These are phyloP conservation scores for Ammospiza caudacuta DNA, from an alignment of 2,113 vertebrate genomes.

Conservation along the genomic window DNA sequence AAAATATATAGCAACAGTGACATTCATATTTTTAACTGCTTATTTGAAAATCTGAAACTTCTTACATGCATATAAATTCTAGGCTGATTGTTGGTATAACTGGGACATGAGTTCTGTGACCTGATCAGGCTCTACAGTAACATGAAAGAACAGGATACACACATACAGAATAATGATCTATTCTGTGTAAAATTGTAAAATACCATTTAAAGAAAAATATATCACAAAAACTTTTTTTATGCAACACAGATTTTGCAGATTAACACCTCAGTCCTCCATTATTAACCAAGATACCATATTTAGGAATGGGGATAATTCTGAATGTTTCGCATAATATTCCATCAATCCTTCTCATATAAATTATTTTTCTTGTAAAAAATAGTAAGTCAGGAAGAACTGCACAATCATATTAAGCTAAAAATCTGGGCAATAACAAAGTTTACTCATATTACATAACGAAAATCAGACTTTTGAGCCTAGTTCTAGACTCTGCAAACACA, in stretches of 20 bases:
- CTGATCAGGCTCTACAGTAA: background rate
- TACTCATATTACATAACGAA: background rate
- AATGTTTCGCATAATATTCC: background rate
- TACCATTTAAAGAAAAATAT: background rate
- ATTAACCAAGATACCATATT: background rate
- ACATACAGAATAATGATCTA: background rate
- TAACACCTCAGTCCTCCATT: background rate
- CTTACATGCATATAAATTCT: background rate
- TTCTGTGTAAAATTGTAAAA: background rate
- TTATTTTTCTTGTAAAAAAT: background rate
- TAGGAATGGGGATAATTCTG: background rate
- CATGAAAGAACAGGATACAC: background rate
- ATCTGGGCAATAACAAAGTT: background rate
- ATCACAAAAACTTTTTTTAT: background rate
- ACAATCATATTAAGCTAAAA: background rate
- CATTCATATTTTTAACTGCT: background rate
- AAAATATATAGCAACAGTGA: background rate
- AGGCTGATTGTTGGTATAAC: background rate
- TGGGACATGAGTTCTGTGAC: background rate
- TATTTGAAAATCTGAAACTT: background rate
- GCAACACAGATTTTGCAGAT: background rate
- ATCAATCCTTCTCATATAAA: background rate
- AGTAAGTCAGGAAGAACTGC: background rate
- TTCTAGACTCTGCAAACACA: background rate
- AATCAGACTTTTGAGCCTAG: background rate